Percentiles rank a stretch among this genome's conserved stretches.
phyloP scores from a whole-genome alignment of 2,888 invertebrate species.

The Drosophila aldrichi region DNA sequence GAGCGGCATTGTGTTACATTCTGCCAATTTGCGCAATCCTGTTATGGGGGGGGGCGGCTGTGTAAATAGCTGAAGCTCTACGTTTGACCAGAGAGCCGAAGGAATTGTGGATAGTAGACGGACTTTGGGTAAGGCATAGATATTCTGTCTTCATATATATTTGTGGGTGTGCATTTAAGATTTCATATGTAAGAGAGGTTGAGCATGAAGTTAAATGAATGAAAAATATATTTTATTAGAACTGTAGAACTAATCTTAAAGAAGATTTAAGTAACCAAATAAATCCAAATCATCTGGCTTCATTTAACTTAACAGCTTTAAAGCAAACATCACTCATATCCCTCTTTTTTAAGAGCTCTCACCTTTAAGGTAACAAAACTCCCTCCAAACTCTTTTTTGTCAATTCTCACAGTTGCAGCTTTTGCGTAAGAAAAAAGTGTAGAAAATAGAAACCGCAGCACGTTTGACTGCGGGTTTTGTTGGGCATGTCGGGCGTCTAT shows the following conservation, averaged over 20 bases:
- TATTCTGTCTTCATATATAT: background rate
- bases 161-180: too few species aligned
- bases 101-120: background rate
- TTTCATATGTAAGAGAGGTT: too few species aligned
- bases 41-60: background rate
- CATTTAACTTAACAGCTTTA: too few species aligned
- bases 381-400: background rate
- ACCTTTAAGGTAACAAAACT: constrained; percentile 1
- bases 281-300: constrained; percentile 3
- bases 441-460: constrained; percentile 68
- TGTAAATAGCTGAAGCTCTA: background rate
- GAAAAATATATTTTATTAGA: too few species aligned
- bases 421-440: constrained; percentile 49
- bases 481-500: constrained; percentile 54
- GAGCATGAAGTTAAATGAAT: too few species aligned
- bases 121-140: background rate
- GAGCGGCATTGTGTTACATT: constrained; percentile 42
- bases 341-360: background rate
- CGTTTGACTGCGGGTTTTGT: constrained; percentile 73
- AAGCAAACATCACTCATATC: background rate
- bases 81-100: background rate
- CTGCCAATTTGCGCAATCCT: constrained; percentile 38
- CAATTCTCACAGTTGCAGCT: constrained; percentile 7
- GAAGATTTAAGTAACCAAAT: background rate
- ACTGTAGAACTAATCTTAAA: too few species aligned